Conservation (phyloP, 2,113 vertebrate genomes). For the Antechinus flavipes region DNA sequence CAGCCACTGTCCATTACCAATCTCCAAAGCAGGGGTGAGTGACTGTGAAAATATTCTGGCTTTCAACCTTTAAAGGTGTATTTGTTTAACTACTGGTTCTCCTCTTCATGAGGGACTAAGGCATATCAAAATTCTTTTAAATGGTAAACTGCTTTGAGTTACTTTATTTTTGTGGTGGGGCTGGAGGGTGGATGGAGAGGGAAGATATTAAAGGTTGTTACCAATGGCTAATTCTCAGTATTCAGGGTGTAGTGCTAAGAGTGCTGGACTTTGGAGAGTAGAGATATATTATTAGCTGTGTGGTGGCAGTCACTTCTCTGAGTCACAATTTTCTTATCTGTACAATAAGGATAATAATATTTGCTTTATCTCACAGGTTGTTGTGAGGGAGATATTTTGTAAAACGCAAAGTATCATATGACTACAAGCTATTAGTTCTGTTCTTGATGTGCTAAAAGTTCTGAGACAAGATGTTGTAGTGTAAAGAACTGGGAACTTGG, state of each 20-base stretch:
- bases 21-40: background rate
- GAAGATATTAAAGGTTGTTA: background rate
- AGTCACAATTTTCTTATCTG: background rate
- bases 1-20: constrained; percentile 7
- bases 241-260: background rate
- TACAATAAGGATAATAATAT: background rate
- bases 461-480: background rate
- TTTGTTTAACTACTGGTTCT: background rate
- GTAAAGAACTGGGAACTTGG: background rate
- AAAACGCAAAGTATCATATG: background rate
- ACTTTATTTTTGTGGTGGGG: background rate
- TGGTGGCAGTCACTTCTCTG: background rate
- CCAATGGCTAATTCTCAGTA: background rate
- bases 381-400: background rate
- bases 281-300: background rate
- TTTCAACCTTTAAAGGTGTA: background rate
- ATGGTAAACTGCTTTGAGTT: constrained; percentile 17
- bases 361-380: background rate
- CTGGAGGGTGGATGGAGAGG: background rate
- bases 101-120: constrained; percentile 5
- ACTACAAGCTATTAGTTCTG: background rate
- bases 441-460: background rate
- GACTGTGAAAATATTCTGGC: background rate
- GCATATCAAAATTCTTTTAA: background rate
- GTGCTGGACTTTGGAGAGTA: background rate